These are phyloP conservation scores for Pollenia amentaria DNA, from an alignment of 2,888 invertebrate genomes.

Conservation along the genomic window DNA sequence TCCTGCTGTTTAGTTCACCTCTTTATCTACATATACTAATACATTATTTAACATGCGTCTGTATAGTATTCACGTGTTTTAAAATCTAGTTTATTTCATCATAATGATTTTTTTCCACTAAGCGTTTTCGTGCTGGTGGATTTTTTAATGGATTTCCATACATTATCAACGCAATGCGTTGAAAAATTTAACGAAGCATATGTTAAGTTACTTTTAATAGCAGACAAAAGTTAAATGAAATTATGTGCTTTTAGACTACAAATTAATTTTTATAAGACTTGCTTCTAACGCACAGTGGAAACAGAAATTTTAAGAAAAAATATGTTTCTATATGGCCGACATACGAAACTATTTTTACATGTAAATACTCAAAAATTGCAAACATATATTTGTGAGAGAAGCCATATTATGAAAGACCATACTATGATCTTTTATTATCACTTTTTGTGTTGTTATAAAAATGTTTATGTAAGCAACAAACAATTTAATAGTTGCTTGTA, in stretches of 20 bases:
- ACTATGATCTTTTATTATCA: too few species aligned
- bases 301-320: background rate
- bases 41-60: background rate
- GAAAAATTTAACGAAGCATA: slow-evolving; percentile 58
- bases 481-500: too few species aligned
- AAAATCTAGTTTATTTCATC: background rate
- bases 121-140: background rate
- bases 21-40: background rate
- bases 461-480: too few species aligned
- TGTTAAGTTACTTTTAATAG: slow-evolving; percentile 49
- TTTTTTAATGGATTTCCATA: background rate
- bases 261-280: slow-evolving; percentile 46
- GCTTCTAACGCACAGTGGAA: background rate
- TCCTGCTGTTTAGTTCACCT: slow-evolving; percentile 24
- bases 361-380: too few species aligned
- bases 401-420: too few species aligned
- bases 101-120: background rate
- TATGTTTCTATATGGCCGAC: too few species aligned
- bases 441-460: too few species aligned
- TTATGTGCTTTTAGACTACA: slow-evolving; percentile 78
- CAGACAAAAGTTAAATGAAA: slow-evolving; percentile 73
- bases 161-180: slow-evolving; percentile 17
- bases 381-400: too few species aligned
- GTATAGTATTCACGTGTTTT: slow-evolving; percentile 1
- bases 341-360: too few species aligned